Evolutionary conservation across 2,888 invertebrate genomes (phyloP).

Genomic region (Patella caerulea): DNA sequence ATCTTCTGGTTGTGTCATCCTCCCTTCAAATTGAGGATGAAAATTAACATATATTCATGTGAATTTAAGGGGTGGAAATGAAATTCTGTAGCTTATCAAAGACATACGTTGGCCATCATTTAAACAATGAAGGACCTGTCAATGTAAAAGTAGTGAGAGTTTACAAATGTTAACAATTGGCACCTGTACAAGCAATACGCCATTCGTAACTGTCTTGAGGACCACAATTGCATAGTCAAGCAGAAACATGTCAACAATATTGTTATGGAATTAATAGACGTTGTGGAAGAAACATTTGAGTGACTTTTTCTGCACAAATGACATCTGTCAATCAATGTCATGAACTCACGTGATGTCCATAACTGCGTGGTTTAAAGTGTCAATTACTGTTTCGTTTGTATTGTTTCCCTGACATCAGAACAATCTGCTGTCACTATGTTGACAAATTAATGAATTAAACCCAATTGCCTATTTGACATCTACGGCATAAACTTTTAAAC

Average conservation of each 20-base stretch:
- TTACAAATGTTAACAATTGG: not conserved
- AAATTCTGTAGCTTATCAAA: too few relatives aligned
- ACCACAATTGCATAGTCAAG: too few relatives aligned
- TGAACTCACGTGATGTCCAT: not conserved
- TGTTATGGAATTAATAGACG: not conserved
- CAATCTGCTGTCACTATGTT: slow-evolving; percentile 1
- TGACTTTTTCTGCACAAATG: not conserved
- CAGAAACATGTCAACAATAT: not conserved
- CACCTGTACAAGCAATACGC: not conserved
- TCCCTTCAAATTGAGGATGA: too few relatives aligned
- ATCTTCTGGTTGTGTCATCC: too few relatives aligned
- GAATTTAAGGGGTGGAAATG: too few relatives aligned
- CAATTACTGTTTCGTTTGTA: not conserved
- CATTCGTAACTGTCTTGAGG: too few relatives aligned
- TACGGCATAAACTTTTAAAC: not conserved
- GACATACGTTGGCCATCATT: too few relatives aligned
- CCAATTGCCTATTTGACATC: not conserved
- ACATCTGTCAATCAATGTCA: slow-evolving; percentile 11
- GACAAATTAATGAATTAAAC: slow-evolving; percentile 8
- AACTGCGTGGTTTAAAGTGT: not conserved
- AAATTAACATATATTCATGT: too few relatives aligned
- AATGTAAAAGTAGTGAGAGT: too few relatives aligned
- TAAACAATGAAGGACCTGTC: too few relatives aligned
- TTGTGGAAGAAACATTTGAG: not conserved
- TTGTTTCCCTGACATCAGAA: slow-evolving; percentile 6